Conservation (phyloP, 2,888 invertebrate species). For the Oxyteleia sp. region DNA sequence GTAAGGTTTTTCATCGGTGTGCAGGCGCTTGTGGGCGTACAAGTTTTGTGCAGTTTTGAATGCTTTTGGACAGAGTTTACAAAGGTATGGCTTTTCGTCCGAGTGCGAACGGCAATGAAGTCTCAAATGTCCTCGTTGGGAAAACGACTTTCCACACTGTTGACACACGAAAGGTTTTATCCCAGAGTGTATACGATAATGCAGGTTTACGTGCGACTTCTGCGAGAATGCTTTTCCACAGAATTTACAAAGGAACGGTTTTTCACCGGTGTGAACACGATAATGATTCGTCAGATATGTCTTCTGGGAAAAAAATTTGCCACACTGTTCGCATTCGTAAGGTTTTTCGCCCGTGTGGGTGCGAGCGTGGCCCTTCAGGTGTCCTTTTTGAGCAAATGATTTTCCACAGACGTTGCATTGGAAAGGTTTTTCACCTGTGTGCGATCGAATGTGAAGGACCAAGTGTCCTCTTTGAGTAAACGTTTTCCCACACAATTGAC, state of each 20-base stretch:
- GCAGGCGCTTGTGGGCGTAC: neutral
- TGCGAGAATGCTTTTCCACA: neutral
- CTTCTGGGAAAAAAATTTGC: neutral
- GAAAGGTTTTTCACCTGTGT: neutral
- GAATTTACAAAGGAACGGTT: neutral
- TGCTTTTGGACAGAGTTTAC: neutral
- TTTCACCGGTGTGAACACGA: neutral
- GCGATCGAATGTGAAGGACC: neutral
- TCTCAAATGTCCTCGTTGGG: neutral
- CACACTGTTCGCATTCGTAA: neutral
- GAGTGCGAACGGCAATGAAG: neutral
- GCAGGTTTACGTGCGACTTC: neutral
- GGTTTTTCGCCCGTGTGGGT: neutral
- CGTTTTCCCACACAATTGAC: neutral
- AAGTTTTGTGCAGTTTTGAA: neutral
- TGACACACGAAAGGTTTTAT: neutral
- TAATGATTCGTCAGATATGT: neutral
- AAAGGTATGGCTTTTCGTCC: neutral
- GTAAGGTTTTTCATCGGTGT: neutral
- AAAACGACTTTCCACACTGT: neutral
- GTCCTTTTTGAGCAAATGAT: neutral
- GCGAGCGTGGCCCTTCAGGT: neutral
- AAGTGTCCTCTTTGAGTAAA: neutral
- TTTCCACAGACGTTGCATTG: neutral
- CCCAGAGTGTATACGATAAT: neutral